Conservation (phyloP, 2,888 invertebrate species). For the Stenodema calcarata region DNA sequence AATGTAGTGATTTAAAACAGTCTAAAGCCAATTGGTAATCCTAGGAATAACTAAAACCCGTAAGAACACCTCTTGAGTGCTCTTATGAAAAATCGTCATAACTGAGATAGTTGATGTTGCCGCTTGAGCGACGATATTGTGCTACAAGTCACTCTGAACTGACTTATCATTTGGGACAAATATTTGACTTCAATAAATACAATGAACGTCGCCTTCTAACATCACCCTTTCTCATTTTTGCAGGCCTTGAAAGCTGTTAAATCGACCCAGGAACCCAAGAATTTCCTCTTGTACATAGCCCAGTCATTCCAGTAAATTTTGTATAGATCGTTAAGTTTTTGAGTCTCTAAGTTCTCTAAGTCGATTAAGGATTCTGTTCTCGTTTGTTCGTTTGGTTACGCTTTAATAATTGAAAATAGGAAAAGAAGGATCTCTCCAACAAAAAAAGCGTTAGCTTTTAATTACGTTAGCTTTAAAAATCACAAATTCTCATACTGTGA, state of each 20-base stretch:
- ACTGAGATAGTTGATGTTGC: no score
- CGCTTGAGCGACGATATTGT: no score
- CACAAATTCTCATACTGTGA: background rate
- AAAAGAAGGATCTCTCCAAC: background rate
- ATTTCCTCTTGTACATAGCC: background rate
- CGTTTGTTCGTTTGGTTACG: background rate
- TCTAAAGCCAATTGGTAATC: no score
- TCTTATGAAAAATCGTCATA: no score
- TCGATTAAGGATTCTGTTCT: background rate
- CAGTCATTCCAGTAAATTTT: background rate
- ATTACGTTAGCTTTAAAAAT: background rate
- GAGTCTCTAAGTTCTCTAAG: background rate
- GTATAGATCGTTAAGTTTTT: background rate
- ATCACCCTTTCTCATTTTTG: no score
- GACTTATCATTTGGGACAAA: no score
- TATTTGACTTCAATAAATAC: no score
- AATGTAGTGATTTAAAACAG: no score
- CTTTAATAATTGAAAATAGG: background rate
- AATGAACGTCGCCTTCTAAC: no score
- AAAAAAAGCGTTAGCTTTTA: background rate
- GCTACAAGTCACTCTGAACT: no score
- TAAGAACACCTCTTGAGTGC: no score
- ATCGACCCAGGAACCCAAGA: background rate
- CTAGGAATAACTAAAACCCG: no score
- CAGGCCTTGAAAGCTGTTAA: background rate